Evolutionary conservation across 2,888 invertebrate genomes (phyloP).

Genomic region (Ceratothoa steindachneri): DNA sequence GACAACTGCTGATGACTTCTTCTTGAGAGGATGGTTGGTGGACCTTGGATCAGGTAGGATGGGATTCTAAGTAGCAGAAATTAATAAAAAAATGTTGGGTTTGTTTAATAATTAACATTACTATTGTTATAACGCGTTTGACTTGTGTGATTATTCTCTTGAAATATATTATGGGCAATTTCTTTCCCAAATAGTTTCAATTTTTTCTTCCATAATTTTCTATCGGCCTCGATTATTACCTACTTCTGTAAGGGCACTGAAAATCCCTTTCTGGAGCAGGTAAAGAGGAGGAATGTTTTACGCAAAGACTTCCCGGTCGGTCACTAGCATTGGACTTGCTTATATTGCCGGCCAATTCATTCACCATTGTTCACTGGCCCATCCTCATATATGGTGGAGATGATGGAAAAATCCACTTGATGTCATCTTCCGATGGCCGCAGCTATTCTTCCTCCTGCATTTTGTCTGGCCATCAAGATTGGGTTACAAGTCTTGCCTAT

Average conservation of each 20-base stretch:
- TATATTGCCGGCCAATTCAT: not conserved
- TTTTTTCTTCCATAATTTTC: too few relatives aligned
- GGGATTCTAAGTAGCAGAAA: too few relatives aligned
- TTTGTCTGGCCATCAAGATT: slow-evolving; percentile 17
- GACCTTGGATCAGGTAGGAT: not conserved
- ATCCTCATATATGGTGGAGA: not conserved
- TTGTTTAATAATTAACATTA: too few relatives aligned
- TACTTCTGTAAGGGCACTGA: too few relatives aligned
- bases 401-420: not conserved
- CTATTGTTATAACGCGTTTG: too few relatives aligned
- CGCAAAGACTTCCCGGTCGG: not conserved
- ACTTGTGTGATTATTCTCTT: too few relatives aligned
- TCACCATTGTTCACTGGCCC: not conserved
- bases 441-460: not conserved
- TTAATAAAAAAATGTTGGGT: too few relatives aligned
- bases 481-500: slow-evolving; percentile 14
- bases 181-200: too few relatives aligned
- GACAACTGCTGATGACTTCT: not conserved
- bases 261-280: too few relatives aligned
- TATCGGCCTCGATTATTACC: too few relatives aligned
- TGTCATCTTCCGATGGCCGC: not conserved
- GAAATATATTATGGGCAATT: too few relatives aligned
- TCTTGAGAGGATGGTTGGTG: not conserved
- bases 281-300: too few relatives aligned
- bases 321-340: not conserved